These are phyloP conservation scores for Pheosia tremula DNA, from an alignment of 2,888 invertebrate species.

Conservation along the genomic window DNA sequence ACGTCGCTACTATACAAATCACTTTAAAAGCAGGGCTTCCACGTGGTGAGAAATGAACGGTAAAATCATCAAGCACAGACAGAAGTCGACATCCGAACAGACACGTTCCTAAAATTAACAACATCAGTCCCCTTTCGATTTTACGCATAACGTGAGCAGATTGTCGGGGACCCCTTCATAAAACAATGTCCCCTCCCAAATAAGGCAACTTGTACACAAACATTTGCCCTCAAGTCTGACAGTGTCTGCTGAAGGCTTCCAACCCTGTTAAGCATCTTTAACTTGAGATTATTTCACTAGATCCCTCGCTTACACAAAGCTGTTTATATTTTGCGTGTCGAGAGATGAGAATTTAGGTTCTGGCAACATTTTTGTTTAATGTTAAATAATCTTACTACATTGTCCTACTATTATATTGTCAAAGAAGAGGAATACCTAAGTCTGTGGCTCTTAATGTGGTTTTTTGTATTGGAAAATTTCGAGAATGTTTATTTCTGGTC, in stretches of 20 bases:
- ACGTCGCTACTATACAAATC: too few relatives aligned
- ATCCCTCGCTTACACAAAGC: constrained; percentile 19
- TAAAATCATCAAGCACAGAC: neutral
- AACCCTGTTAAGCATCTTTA: constrained; percentile 30
- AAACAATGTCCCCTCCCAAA: constrained; percentile 34
- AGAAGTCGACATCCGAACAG: neutral
- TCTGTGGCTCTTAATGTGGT: too few relatives aligned
- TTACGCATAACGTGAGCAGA: constrained; percentile 39
- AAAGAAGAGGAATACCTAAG: too few relatives aligned
- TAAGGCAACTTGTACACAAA: constrained; percentile 20
- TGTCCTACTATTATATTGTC: too few relatives aligned
- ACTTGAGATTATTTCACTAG: constrained; percentile 39
- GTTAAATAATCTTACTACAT: neutral
- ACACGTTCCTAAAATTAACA: constrained; percentile 4
- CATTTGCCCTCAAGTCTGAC: constrained; percentile 18
- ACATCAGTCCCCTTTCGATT: constrained; percentile 28
- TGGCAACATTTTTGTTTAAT: neutral
- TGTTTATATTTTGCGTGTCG: constrained; percentile 23
- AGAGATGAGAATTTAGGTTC: constrained; percentile 30
- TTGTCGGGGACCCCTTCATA: constrained; percentile 33
- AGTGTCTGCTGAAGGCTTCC: constrained; percentile 6
- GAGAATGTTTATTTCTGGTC: too few relatives aligned
- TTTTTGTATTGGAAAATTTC: too few relatives aligned
- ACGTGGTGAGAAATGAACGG: too few relatives aligned
- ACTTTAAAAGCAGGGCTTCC: too few relatives aligned